These are phyloP conservation scores for Camponotus pennsylvanicus DNA, from an alignment of 1,140 invertebrate genomes.

Conservation along the genomic window DNA sequence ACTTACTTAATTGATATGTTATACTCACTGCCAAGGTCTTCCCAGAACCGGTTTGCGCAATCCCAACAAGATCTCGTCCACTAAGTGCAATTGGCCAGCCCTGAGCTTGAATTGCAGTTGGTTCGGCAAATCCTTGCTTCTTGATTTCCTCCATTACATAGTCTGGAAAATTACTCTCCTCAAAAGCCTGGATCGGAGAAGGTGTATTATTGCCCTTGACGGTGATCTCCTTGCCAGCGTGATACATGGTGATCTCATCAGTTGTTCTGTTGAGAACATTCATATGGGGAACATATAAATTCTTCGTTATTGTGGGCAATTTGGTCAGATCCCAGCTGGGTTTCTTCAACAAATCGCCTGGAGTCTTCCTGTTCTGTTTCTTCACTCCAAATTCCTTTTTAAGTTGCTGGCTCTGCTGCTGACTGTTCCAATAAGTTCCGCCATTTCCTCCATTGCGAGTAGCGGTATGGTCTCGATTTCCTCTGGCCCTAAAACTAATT, in stretches of 20 bases:
- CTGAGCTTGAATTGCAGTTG: constrained; percentile 95
- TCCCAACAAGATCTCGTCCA: constrained; percentile 97
- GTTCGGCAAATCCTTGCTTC: constrained; percentile 94
- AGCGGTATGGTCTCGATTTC: constrained; percentile 80
- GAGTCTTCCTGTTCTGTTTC: constrained; percentile 87
- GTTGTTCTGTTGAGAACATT: constrained; percentile 91
- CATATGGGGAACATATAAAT: constrained; percentile 95
- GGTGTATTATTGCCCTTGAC: constrained; percentile 94
- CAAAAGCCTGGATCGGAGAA: constrained; percentile 94
- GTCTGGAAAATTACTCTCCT: constrained; percentile 95
- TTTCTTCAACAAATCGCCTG: constrained; percentile 93
- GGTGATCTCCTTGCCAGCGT: constrained; percentile 93
- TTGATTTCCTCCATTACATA: constrained; percentile 92
- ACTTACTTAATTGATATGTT: not conserved
- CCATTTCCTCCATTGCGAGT: constrained; percentile 80
- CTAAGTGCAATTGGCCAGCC: constrained; percentile 97
- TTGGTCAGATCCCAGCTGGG: constrained; percentile 93
- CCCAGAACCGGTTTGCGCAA: constrained; percentile 97
- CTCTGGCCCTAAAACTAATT: constrained; percentile 80
- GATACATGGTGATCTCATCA: constrained; percentile 92
- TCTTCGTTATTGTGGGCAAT: constrained; percentile 95
- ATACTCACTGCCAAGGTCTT: constrained; percentile 91
- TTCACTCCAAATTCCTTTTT: constrained; percentile 78
- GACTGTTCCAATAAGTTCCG: constrained; percentile 84
- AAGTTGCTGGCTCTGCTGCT: constrained; percentile 78